Evolutionary conservation across 2,888 invertebrate species (phyloP).

Genomic region (Polylopha cassiicola): DNA sequence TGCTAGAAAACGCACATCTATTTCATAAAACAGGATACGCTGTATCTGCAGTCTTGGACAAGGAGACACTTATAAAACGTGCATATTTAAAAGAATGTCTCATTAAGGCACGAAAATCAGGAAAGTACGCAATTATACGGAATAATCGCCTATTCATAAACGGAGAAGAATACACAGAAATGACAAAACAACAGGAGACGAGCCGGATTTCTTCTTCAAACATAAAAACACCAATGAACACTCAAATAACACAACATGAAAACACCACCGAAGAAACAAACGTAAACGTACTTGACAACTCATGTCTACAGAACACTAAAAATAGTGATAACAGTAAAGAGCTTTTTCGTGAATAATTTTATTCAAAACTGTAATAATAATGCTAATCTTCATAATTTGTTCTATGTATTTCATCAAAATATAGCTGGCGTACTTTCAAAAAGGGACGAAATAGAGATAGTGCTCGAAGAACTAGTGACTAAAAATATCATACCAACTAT

Average conservation of each 20-base stretch:
- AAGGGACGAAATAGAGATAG: constrained; percentile 3
- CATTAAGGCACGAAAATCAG: neutral
- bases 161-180: neutral
- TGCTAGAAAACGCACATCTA: neutral
- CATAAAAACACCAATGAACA: no score
- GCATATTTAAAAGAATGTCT: neutral
- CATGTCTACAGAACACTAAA: no score
- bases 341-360: no score
- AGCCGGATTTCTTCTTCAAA: no score
- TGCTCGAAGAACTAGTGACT: neutral
- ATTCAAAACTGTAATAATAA: no score
- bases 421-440: constrained; percentile 3
- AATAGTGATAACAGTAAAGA: no score
- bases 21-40: neutral
- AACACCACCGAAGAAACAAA: no score
- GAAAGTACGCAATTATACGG: neutral
- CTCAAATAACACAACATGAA: no score
- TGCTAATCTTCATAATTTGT: no score
- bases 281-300: no score
- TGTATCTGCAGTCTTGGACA: neutral
- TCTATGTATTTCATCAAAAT: constrained; percentile 2
- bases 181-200: no score
- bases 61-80: neutral
- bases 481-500: neutral
- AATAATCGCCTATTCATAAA: neutral